Evolutionary conservation across 2,113 vertebrate genomes (phyloP).

Genomic region (Struthidea cinerea): DNA sequence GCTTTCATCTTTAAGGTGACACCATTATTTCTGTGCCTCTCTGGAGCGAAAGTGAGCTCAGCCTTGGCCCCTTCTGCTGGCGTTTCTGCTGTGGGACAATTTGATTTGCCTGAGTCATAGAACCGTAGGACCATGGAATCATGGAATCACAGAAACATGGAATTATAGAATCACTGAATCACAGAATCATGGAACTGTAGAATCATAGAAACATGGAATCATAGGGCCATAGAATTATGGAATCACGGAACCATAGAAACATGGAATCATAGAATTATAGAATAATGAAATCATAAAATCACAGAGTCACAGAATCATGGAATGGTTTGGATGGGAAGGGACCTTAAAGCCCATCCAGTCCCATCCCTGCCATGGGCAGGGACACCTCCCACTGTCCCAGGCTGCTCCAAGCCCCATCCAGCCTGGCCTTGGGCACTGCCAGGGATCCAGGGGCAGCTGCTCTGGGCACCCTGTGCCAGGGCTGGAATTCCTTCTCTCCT

Average conservation of each 20-base stretch:
- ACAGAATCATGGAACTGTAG: fast-evolving
- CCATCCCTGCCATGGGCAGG: neutral
- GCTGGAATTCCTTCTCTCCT: neutral
- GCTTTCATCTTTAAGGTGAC: neutral
- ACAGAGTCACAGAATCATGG: neutral
- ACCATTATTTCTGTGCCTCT: neutral
- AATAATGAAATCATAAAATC: fast-evolving
- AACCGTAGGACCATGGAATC: fast-evolving
- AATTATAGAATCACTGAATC: fast-evolving
- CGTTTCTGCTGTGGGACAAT: neutral
- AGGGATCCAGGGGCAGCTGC: neutral
- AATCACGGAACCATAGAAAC: fast-evolving
- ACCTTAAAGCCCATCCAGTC: fast-evolving
- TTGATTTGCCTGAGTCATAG: neutral
- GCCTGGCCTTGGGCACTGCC: neutral
- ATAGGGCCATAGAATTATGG: fast-evolving
- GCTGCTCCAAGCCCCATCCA: neutral
- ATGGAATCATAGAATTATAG: fast-evolving
- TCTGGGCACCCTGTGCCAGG: neutral
- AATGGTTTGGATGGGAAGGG: neutral
- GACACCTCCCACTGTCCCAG: neutral
- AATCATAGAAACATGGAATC: fast-evolving
- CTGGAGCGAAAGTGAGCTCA: neutral
- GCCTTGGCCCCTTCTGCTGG: neutral
- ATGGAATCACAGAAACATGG: fast-evolving